Percentiles rank a stretch among this genome's conserved stretches.
Evolutionary conservation across 2,888 invertebrate genomes (phyloP).

Genomic region (Dermolepida albohirtum): DNA sequence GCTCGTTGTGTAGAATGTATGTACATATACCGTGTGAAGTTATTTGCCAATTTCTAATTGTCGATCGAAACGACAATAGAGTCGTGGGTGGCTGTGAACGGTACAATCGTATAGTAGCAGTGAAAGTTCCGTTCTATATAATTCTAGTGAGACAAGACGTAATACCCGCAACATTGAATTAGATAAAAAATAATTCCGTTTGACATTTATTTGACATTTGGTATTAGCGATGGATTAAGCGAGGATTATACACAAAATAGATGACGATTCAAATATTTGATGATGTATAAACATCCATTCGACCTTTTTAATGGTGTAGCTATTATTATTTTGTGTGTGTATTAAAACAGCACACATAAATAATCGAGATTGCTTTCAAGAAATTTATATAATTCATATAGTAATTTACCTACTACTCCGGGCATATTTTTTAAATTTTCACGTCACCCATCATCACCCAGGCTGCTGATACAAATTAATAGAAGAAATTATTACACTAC

Average conservation of each 20-base stretch:
- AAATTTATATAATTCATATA: background rate
- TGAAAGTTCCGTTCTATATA: slow-evolving; percentile 42
- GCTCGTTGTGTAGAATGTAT: background rate
- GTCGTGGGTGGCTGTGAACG: slow-evolving; percentile 31
- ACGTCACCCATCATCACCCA: too few relatives aligned
- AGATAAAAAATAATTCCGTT: slow-evolving; percentile 30
- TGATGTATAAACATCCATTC: too few relatives aligned
- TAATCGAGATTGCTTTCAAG: too few relatives aligned
- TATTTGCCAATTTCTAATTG: slow-evolving; percentile 44
- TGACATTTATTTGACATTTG: slow-evolving; percentile 39
- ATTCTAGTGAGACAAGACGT: slow-evolving; percentile 6
- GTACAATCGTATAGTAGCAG: slow-evolving; percentile 10
- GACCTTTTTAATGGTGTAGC: too few relatives aligned
- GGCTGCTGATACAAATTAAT: too few relatives aligned
- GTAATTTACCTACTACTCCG: too few relatives aligned
- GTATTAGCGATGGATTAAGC: background rate
- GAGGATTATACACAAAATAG: background rate
- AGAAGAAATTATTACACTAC: too few relatives aligned
- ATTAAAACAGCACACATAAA: too few relatives aligned
- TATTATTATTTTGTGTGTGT: too few relatives aligned
- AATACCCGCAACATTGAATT: slow-evolving; percentile 21
- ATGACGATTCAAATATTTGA: background rate
- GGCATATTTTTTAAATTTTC: too few relatives aligned
- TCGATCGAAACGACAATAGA: slow-evolving; percentile 35
- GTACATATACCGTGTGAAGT: slow-evolving; percentile 17